Percentiles rank a stretch among this genome's conserved stretches.
Conservation (phyloP, 2,113 vertebrate genomes). For the Hepsetus odoe region DNA sequence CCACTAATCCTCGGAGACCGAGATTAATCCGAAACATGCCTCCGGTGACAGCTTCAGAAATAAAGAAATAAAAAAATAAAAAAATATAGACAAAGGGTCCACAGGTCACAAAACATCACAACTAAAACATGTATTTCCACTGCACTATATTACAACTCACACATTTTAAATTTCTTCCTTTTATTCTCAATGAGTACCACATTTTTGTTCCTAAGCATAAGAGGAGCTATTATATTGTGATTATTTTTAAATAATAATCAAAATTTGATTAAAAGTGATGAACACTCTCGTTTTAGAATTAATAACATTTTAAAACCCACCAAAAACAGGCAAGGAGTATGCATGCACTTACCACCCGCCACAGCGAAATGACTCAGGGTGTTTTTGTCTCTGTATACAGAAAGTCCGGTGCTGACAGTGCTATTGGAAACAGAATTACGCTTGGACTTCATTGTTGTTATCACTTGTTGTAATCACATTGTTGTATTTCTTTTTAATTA, state of each 20-base stretch:
- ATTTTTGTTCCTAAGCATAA: background rate
- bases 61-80: too few species aligned
- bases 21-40: slow-evolving; percentile 86
- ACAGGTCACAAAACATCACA: slow-evolving; percentile 34
- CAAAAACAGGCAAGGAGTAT: background rate
- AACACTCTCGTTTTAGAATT: too few species aligned
- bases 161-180: too few species aligned
- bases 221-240: background rate
- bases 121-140: too few species aligned
- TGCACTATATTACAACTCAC: too few species aligned
- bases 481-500: too few species aligned
- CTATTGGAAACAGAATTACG: slow-evolving; percentile 62
- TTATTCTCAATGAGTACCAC: background rate
- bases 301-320: background rate
- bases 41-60: slow-evolving; percentile 84
- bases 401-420: slow-evolving; percentile 80
- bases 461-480: background rate
- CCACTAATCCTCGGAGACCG: slow-evolving; percentile 80
- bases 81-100: too few species aligned
- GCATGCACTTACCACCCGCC: slow-evolving; percentile 84
- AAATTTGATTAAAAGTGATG: background rate
- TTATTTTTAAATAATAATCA: too few species aligned
- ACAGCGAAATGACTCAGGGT: slow-evolving; percentile 77
- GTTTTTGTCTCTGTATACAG: slow-evolving; percentile 81
- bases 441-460: background rate